Evolutionary conservation across 2,797 vertebrate genomes (phyloP).

Genomic region (Graptemys geographica): DNA sequence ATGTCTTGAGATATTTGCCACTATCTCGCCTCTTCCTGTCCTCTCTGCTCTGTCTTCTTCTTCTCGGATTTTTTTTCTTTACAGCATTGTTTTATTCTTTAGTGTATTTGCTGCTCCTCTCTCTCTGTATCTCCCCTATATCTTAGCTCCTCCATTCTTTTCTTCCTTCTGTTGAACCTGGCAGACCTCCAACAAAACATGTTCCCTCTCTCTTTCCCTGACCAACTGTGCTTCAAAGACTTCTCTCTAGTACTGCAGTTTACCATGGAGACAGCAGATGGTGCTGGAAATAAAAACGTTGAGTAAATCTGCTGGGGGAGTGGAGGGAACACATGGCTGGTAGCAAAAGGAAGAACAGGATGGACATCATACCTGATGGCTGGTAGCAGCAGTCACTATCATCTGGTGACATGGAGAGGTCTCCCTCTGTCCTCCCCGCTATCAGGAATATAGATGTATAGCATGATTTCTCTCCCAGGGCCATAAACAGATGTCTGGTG

Average conservation of each 20-base stretch:
- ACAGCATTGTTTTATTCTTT: background rate
- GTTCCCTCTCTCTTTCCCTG: background rate
- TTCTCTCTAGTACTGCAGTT: background rate
- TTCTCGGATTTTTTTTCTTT: background rate
- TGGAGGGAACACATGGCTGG: background rate
- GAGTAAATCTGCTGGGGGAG: background rate
- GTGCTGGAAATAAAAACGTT: background rate
- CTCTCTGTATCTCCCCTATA: background rate
- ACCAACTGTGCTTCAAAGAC: background rate
- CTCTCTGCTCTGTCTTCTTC: background rate
- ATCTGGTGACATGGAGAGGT: background rate
- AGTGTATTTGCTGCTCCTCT: background rate
- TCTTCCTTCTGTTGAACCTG: background rate
- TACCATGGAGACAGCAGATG: background rate
- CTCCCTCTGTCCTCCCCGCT: background rate
- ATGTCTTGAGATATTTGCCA: background rate
- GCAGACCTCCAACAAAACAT: background rate
- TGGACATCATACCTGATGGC: no score
- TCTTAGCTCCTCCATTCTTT: background rate
- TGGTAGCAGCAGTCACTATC: background rate
- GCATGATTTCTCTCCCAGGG: background rate
- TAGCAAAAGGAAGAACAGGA: no score
- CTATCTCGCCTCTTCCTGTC: background rate
- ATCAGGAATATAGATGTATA: background rate
- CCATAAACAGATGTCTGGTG: background rate